A percentile compares a stretch with the other conserved stretches of the same genome.
phyloP scores from a whole-genome alignment of 2,888 invertebrate genomes.

The Eupithecia centaureata region DNA sequence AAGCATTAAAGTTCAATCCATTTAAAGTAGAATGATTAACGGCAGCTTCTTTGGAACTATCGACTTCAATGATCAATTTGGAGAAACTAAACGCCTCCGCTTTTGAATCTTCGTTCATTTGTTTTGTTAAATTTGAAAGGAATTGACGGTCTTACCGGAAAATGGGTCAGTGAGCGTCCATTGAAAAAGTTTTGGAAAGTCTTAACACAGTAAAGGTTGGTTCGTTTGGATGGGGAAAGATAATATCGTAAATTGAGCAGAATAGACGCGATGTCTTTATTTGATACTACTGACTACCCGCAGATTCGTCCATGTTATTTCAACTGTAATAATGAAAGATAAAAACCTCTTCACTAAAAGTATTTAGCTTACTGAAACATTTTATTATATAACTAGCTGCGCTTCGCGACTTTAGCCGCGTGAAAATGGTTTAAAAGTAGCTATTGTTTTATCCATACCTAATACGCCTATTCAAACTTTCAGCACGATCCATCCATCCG shows the following conservation, averaged over 20 bases:
- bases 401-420: no score
- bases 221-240: neutral
- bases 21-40: constrained; percentile 40
- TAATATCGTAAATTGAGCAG: neutral
- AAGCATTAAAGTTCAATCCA: constrained; percentile 20
- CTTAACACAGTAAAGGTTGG: neutral
- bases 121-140: constrained; percentile 15
- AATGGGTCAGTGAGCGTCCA: neutral
- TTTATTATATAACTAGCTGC: no score
- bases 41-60: constrained; percentile 48
- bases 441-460: no score
- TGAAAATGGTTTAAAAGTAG: no score
- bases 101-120: constrained; percentile 46
- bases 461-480: no score
- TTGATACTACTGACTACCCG: no score
- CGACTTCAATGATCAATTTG: constrained; percentile 63
- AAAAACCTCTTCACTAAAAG: no score
- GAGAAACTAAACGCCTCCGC: constrained; percentile 56
- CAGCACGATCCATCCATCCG: no score
- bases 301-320: no score
- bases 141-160: neutral
- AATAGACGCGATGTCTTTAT: neutral
- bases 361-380: no score
- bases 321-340: no score
- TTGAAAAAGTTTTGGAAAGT: neutral